Percentiles rank a stretch among this genome's conserved stretches.
phyloP scores from a whole-genome alignment of 2,888 invertebrate genomes.

The Stegana nigrithorax region DNA sequence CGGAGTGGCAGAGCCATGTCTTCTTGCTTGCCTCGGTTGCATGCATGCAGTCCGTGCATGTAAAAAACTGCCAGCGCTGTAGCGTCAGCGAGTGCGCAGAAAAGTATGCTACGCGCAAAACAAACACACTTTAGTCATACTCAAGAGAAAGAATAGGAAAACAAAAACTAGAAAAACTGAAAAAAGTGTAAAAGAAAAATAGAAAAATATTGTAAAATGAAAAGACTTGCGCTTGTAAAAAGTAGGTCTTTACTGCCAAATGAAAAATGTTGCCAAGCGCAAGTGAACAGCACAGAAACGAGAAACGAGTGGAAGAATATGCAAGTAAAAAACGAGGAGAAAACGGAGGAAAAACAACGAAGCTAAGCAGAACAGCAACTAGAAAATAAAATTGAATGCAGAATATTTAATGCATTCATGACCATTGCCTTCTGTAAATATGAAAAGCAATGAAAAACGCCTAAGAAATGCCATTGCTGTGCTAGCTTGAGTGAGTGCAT shows the following conservation, averaged over 20 bases:
- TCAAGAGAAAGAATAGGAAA: no score
- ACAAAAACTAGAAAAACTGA: neutral
- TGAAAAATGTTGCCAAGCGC: constrained; percentile 6
- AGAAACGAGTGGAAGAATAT: neutral
- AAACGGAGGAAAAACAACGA: neutral
- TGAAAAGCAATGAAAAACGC: constrained; percentile 1
- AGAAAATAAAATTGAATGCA: neutral
- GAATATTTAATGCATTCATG: neutral
- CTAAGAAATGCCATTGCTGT: neutral
- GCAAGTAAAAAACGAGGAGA: neutral
- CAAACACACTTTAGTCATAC: constrained; percentile 3
- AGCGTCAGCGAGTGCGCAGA: neutral
- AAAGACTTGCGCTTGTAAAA: neutral
- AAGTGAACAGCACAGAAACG: neutral
- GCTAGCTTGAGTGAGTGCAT: no score
- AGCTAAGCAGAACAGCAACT: neutral
- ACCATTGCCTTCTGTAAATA: neutral
- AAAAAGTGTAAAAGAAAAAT: neutral
- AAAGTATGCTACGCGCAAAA: constrained; percentile 13
- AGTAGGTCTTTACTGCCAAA: constrained; percentile 12
- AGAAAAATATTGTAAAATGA: neutral
- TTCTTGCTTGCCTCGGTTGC: no score
- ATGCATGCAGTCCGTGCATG: constrained; percentile 9
- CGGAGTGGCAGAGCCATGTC: no score
- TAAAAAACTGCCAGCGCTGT: neutral